A percentile compares a stretch with the other conserved stretches of the same genome.
phyloP scores from a whole-genome alignment of 2,888 invertebrate genomes.

The Metacarcinus magister region DNA sequence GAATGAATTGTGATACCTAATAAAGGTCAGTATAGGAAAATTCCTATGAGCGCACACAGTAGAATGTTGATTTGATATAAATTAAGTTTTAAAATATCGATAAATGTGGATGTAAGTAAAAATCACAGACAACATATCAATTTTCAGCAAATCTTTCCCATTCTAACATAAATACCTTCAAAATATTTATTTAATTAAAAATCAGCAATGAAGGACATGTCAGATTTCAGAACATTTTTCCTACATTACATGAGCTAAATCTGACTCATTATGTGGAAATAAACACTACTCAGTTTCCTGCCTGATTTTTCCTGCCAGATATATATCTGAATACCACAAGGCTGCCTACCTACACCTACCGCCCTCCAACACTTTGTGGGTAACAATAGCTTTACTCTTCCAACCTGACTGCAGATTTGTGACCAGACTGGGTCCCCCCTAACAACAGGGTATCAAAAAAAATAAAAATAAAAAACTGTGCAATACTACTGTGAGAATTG shows the following conservation, averaged over 20 bases:
- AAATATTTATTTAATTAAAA: neutral
- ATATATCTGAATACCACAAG: neutral
- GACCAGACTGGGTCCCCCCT: too few relatives aligned
- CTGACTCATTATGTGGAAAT: neutral
- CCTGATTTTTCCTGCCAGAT: neutral
- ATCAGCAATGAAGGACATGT: neutral
- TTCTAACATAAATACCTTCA: neutral
- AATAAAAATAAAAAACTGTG: too few relatives aligned
- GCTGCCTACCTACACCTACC: neutral
- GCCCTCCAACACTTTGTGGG: too few relatives aligned
- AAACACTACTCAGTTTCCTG: neutral
- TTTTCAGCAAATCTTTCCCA: neutral
- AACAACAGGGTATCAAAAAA: too few relatives aligned
- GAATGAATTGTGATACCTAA: conserved; percentile 23
- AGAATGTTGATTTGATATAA: neutral
- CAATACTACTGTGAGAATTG: too few relatives aligned
- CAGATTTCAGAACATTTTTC: neutral
- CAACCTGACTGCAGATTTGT: too few relatives aligned
- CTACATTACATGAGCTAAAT: neutral
- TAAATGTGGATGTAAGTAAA: neutral
- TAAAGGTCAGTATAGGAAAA: conserved; percentile 28
- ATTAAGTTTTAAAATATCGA: neutral
- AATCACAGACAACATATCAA: neutral
- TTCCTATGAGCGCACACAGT: neutral
- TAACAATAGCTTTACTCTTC: too few relatives aligned